Base-by-base conservation (phyloP, 1,140 invertebrate species). In the Drosophila takahashii region DNA sequence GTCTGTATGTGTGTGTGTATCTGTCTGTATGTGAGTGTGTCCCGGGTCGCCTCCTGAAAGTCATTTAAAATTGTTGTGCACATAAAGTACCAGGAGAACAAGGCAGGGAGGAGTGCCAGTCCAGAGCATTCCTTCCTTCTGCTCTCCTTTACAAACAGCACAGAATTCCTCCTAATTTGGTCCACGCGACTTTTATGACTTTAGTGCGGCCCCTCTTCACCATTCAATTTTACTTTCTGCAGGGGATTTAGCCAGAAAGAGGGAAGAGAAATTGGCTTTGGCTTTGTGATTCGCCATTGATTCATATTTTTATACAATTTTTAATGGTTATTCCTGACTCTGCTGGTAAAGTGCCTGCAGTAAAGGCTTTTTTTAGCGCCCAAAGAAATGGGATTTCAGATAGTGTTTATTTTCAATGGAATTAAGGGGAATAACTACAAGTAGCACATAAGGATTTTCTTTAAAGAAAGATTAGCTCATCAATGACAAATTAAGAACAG, bases 121-220 rank as follows among this genome's bases (percentile, higher is more conserved):
- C 7, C 8, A 34, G 34, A 53, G 61, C 61, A 45, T 66, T 56
- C 41, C 66, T 56, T 56, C 26, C 62, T 39, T 37, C 22, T 26
- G n/a, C 64, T 69, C 45, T 29, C 64, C 62, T 32, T 56, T 62
- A 73, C 45, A 60, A 56, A 72, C 59, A 52, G 70, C 34, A 51
- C 29, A 62, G 65, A 57, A 77, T 79, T 89, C 79, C 69, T 79
- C 69, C 72, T 89, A 89, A 87, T 87, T 87, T 87, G 81, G 84
- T 90, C 79, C 84, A 89, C 85, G 84, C 84, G 84, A 87, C 84
- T 87, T 87, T 87, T 87, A 87, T 90, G 85, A 89, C 84, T 89
- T 87, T 80, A 89, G 87, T 90, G 84, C 69, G 67, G 53, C 50
- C 44, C 65, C 67, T 47, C 64, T 62, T 51, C 60, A 51, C 64